These are phyloP conservation scores for Drosophila engyochracea DNA, from an alignment of 2,888 invertebrate species.

Conservation along the genomic window DNA sequence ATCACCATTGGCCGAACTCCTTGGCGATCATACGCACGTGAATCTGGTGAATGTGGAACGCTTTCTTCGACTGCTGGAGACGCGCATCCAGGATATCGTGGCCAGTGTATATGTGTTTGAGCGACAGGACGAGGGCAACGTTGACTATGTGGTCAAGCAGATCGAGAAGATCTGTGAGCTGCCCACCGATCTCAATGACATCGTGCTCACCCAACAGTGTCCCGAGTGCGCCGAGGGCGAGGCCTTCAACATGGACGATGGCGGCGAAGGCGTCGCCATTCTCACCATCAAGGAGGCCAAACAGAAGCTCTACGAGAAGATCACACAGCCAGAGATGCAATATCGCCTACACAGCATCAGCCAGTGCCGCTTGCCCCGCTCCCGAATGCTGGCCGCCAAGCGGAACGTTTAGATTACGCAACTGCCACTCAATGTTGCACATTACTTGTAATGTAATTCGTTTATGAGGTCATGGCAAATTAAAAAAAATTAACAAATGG, in stretches of 20 bases:
- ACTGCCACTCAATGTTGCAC: not conserved
- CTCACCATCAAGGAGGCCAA: slow-evolving; percentile 72
- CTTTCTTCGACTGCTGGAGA: slow-evolving; percentile 86
- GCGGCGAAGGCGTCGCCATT: slow-evolving; percentile 76
- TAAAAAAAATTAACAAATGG: slow-evolving; percentile 2
- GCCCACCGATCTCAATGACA: slow-evolving; percentile 86
- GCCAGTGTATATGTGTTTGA: slow-evolving; percentile 86
- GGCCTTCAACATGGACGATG: slow-evolving; percentile 84
- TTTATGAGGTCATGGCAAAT: slow-evolving; percentile 1
- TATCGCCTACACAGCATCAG: slow-evolving; percentile 84
- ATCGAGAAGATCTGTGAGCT: slow-evolving; percentile 79
- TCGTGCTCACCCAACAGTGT: slow-evolving; percentile 84
- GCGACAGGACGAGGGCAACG: slow-evolving; percentile 64
- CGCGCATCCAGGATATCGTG: slow-evolving; percentile 86
- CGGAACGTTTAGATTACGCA: slow-evolving; percentile 56
- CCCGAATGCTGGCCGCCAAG: slow-evolving; percentile 82
- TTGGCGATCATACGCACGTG: slow-evolving; percentile 87
- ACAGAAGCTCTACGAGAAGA: slow-evolving; percentile 82
- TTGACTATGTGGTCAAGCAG: slow-evolving; percentile 79
- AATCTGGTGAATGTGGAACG: slow-evolving; percentile 87
- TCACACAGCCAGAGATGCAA: slow-evolving; percentile 84
- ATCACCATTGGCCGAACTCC: slow-evolving; percentile 86
- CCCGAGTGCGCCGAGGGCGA: slow-evolving; percentile 85
- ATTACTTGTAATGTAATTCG: not conserved
- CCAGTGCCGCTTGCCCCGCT: slow-evolving; percentile 84